These are phyloP conservation scores for Rhagium mordax DNA, from an alignment of 2,888 invertebrate genomes.

Conservation along the genomic window DNA sequence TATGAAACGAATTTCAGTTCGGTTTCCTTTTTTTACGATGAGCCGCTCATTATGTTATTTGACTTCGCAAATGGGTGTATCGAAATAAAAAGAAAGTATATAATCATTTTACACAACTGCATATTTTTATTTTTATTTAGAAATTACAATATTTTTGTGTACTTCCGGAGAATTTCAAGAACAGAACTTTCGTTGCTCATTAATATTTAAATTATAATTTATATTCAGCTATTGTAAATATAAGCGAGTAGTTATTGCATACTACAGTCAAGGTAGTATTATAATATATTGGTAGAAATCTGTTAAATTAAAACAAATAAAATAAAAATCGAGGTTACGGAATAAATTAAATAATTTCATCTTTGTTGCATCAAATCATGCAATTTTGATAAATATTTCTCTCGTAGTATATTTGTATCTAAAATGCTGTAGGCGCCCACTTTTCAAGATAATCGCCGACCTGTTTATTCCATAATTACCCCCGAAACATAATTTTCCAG, in stretches of 20 bases:
- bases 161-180: neutral
- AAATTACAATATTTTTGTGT: neutral
- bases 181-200: slow-evolving; percentile 4
- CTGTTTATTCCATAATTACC: no score
- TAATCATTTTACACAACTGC: neutral
- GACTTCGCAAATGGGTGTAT: neutral
- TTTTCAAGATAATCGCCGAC: no score
- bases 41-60: neutral
- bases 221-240: slow-evolving; percentile 7
- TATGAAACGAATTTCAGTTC: no score
- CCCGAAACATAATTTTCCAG: no score
- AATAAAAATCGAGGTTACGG: neutral
- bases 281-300: neutral
- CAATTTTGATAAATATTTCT: neutral
- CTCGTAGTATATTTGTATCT: neutral
- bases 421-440: no score
- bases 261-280: neutral
- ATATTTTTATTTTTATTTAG: neutral
- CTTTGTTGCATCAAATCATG: neutral
- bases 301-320: neutral
- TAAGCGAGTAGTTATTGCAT: neutral
- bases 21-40: no score
- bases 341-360: neutral
- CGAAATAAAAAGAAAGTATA: neutral
- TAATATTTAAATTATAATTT: slow-evolving; percentile 8